Conservation (phyloP, 2,113 vertebrate genomes). For the Chauna torquata region DNA sequence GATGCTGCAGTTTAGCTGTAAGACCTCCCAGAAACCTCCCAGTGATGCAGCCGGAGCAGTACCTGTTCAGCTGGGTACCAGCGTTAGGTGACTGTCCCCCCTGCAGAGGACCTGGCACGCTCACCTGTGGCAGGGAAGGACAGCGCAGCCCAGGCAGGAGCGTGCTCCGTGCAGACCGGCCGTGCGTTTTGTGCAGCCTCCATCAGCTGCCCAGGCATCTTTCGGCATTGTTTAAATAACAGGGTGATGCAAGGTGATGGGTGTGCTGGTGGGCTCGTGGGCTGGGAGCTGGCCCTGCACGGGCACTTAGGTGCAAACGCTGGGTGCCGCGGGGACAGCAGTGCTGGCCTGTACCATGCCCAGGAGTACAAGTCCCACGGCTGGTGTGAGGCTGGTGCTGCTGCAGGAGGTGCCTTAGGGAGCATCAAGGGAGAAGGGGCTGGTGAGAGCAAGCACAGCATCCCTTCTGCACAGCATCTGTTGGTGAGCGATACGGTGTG, state of each 20-base stretch:
- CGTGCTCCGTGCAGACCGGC: neutral
- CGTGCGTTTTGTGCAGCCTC: neutral
- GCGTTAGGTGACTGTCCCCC: neutral
- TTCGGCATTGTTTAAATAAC: neutral
- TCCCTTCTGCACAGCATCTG: neutral
- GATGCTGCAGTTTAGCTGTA: neutral
- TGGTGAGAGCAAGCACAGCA: neutral
- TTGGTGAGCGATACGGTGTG: neutral
- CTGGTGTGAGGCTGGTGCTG: neutral
- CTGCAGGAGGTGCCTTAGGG: neutral
- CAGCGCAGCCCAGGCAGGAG: neutral
- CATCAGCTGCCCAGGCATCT: neutral
- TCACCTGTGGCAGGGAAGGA: neutral
- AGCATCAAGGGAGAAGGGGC: accelerated
- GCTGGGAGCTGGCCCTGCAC: too few species aligned
- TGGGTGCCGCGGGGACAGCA: too few species aligned
- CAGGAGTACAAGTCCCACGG: neutral
- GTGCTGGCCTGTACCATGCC: too few species aligned
- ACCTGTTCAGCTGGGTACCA: neutral
- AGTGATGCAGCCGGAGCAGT: neutral
- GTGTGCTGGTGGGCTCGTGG: too few species aligned
- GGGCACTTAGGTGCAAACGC: too few species aligned
- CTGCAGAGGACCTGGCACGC: accelerated
- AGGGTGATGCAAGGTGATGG: neutral
- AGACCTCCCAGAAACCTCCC: neutral